These are phyloP conservation scores for Gryllus bimaculatus DNA, from an alignment of 1,140 invertebrate species.

Conservation along the genomic window DNA sequence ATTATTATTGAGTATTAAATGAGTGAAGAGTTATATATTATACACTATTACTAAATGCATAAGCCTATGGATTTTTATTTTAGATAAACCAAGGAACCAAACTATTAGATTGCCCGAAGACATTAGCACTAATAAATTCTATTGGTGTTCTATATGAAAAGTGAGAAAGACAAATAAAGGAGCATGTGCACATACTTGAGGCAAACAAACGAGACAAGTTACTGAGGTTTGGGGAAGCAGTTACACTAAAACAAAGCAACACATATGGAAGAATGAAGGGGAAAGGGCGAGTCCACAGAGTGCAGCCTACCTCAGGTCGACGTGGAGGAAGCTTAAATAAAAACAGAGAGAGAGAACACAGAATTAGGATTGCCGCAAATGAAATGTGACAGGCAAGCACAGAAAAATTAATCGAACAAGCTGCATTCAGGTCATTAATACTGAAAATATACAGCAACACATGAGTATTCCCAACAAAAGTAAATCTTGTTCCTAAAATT, in stretches of 20 bases:
- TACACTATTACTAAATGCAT: no score
- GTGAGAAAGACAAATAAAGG: background rate
- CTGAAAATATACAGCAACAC: background rate
- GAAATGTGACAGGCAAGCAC: conserved; percentile 23
- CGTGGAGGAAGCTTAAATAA: conserved; percentile 59
- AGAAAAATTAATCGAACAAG: conserved; percentile 11
- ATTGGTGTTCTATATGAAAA: background rate
- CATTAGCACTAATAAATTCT: no score
- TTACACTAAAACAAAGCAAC: background rate
- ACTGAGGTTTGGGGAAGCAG: background rate
- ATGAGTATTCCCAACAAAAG: conserved; percentile 14
- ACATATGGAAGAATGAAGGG: background rate
- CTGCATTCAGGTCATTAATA: background rate
- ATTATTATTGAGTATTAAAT: no score
- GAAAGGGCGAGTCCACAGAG: background rate
- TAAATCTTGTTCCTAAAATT: no score
- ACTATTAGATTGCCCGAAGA: no score
- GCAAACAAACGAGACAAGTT: background rate
- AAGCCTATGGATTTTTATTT: no score
- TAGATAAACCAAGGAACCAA: no score
- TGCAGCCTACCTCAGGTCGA: conserved; percentile 64
- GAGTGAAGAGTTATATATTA: no score
- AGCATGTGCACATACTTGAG: background rate
- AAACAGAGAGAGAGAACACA: conserved; percentile 31
- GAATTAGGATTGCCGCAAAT: conserved; percentile 27